Evolutionary conservation across 2,888 invertebrate genomes (phyloP), one percentile per base, ranked within the genome.

Genomic region (Conus canariensis): DNA sequence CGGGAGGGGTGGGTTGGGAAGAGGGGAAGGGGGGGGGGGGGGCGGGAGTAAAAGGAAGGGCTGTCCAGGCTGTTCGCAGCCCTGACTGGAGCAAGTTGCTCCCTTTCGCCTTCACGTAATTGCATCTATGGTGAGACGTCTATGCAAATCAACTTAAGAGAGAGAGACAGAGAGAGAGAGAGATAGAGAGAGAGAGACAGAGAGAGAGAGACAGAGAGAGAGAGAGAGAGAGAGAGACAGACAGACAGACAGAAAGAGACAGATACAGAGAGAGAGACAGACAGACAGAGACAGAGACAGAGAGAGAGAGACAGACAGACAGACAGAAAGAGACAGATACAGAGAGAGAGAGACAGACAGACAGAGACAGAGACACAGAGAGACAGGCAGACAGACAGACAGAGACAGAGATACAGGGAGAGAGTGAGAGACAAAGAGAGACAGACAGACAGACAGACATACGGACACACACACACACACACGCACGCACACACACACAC

Each of bases 111-210:
- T 30, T 30, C 30, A 30, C 30, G 30, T 30, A 30, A 30, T 30
- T 30, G 30, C 30, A 30, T 30, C 30, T 30, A 30, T 30, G 30
- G 30, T 30, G 30, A 30, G 30, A 30, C 30, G 30, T 30, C 30
- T 30, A 30, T 30, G 30, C 30, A 30, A 30, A 30, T 30, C 30
- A 30, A 30, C 1, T 30, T 30, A 30, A 77, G 77, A 77, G 30
- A 77, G 77, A 77, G 30, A 30, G 77, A 77, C 0, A 77, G 77
- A 77, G 77, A 77, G n/a, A 77, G 77, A 77, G 77, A 77, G 77
- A 77, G 77, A 77, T 0, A 77, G 77, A 77, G 77, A 77, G 77
- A 77, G 77, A 77, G 77, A 77, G 30, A 77, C 0, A 30, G 12
- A 30, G 14, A 30, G 10, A 30, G 14, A 56, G 1, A 56, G 25